Base-by-base conservation (phyloP, 2,113 vertebrate species). In the Perca flavescens region DNA sequence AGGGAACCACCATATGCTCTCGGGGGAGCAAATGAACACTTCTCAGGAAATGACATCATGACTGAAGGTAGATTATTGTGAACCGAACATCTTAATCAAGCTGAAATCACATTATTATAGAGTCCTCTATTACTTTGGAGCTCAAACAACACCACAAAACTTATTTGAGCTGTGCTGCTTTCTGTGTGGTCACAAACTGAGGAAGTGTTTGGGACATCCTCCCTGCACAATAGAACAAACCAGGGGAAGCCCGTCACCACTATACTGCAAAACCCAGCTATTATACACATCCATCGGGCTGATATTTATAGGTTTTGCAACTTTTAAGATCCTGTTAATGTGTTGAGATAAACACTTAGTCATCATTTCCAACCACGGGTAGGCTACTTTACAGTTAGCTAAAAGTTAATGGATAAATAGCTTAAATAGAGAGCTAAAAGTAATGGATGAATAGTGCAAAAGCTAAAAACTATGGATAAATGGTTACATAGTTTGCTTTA, bases 21-120 rank as follows among this genome's bases (percentile, higher is more conserved):
- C 13, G 90, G 94, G n/a, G 92, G 85, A 82, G 67, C 93, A 80
- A 90, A 93, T 91, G 93, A 94, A 28, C 91, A 93, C 87, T 94
- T 94, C 64, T 83, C 91, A 71, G 91, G 91, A 90, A 94, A 94
- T 94, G 91, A 93, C 92, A 91, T 89, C 89, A 96, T 95, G 94
- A 93, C 94, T 64, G 90, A 94, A 94, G 95, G 95, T 96, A 94
- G 54, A 68, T 61, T 56, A 6, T 65, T 43, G 8, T 19, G 28
- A 71, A 52, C 10, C 14, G n/a, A 72, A 74, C 28, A 50, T 25
- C 2, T 43, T 12, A 22, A 19, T 64, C 4, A 28, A 34, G 57
- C 8, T 53, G 12, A 74, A 68, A 54, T 60, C 19, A 9, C 1
- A 21, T 52, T 57, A 19, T 62, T 52, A 49, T 28, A 67, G 34